Percentiles rank a stretch among this genome's conserved stretches.
These are phyloP conservation scores for Coelinius sp. DNA, from an alignment of 2,888 invertebrate genomes.

Conservation along the genomic window DNA sequence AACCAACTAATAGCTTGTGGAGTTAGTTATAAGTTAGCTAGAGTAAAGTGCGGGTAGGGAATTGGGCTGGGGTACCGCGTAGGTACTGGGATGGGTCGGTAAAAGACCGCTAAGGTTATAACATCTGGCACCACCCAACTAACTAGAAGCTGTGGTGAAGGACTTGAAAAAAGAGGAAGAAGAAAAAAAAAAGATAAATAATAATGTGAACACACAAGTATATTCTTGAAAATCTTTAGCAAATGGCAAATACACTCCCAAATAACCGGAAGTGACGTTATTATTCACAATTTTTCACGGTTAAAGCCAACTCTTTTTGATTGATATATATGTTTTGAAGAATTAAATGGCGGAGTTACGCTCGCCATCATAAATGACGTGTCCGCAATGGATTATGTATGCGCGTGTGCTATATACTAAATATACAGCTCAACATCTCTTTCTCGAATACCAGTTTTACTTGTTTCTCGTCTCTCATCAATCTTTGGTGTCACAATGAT, in stretches of 20 bases:
- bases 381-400: background rate
- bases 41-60: too few relatives aligned
- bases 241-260: background rate
- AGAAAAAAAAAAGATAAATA: background rate
- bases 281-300: background rate
- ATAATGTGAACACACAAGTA: background rate
- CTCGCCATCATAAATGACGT: background rate
- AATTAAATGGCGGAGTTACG: background rate
- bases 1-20: too few relatives aligned
- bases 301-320: background rate
- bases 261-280: conserved; percentile 2
- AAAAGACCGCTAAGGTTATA: too few relatives aligned
- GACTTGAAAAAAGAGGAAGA: too few relatives aligned
- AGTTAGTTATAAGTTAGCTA: too few relatives aligned
- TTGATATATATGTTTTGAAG: background rate
- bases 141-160: too few relatives aligned
- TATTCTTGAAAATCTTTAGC: background rate
- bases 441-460: conserved; percentile 35
- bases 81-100: too few relatives aligned
- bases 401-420: background rate
- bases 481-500: conserved; percentile 7
- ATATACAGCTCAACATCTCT: background rate
- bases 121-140: too few relatives aligned
- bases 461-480: background rate
- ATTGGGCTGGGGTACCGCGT: too few relatives aligned